Evolutionary conservation across 2,888 invertebrate genomes (phyloP), one percentile per base, ranked within the genome.

Genomic region (Caenorhabditis sp.): DNA sequence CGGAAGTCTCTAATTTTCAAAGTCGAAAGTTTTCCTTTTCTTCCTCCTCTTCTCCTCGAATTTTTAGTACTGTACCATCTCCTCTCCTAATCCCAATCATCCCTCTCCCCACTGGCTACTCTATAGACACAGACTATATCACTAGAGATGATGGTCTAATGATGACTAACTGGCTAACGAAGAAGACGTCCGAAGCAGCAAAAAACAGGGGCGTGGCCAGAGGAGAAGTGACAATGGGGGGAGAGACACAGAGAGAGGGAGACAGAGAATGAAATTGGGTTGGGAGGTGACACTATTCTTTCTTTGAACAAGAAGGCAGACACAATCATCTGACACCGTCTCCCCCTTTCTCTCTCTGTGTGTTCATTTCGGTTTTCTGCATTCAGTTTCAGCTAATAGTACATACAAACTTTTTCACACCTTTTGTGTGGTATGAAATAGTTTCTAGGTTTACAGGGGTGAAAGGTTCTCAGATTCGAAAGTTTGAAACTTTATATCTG

Each of bases 261-360:
- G 58, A 70, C 44, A 58, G 4, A 35, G 12, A 70, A 70, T 56
- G 41, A 51, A 68, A 68, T 68, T 68, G 68, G 68, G 68, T 68
- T 70, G 70, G 70, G 70, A 70, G 70, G 58, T 58, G 70, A 70
- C 58, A 44, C 47, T 58, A 56, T 69, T 69, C 58, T 56, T 54
- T 58, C 28, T 70, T 58, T 58, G 70, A 70, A 54, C 24, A 54
- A 54, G 26, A 44, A 58, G 16, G 35, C n/a, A 26, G n/a, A 70
- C 58, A 22, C 70, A 70, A 70, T 68, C 68, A 68, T 74, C 61
- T 49, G 49, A 49, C 51, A 28, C 38, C 38, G 7, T 73, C 51
- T 73, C 38, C 59, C 28, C n/a, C n/a, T n/a, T n/a, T n/a, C n/a
- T n/a, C n/a, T n/a, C 44, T 24, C 63, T 12, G 10, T 54, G 54